These are phyloP conservation scores for Leucania comma DNA, from an alignment of 2,888 invertebrate genomes.

Conservation along the genomic window DNA sequence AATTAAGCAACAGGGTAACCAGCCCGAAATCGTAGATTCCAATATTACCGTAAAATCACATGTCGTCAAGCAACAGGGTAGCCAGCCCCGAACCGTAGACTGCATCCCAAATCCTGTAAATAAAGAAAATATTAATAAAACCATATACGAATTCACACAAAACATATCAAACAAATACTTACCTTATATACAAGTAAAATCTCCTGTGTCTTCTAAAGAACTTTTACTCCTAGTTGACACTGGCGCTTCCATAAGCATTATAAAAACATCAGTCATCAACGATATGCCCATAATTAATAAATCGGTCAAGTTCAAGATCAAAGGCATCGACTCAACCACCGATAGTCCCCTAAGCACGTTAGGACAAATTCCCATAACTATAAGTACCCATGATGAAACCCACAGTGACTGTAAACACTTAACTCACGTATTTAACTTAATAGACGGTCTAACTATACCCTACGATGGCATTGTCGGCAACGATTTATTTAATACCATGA, in stretches of 20 bases:
- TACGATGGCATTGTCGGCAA: too few relatives aligned
- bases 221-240: neutral
- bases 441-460: too few relatives aligned
- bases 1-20: too few relatives aligned
- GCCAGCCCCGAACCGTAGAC: neutral
- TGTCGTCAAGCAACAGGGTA: slow-evolving; percentile 1
- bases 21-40: neutral
- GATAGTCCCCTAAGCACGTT: too few relatives aligned
- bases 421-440: too few relatives aligned
- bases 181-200: neutral
- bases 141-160: neutral
- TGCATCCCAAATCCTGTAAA: neutral
- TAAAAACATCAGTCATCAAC: neutral
- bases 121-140: neutral
- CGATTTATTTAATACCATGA: too few relatives aligned
- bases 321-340: too few relatives aligned
- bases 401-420: too few relatives aligned
- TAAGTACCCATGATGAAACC: too few relatives aligned
- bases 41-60: neutral
- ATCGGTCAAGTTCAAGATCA: too few relatives aligned
- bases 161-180: neutral
- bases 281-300: too few relatives aligned
- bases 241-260: neutral
- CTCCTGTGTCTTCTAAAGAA: neutral
- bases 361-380: too few relatives aligned